Percentiles rank a stretch among this genome's conserved stretches.
These are phyloP conservation scores for Sibirionetta formosa DNA, from an alignment of 2,797 vertebrate species.

Conservation along the genomic window DNA sequence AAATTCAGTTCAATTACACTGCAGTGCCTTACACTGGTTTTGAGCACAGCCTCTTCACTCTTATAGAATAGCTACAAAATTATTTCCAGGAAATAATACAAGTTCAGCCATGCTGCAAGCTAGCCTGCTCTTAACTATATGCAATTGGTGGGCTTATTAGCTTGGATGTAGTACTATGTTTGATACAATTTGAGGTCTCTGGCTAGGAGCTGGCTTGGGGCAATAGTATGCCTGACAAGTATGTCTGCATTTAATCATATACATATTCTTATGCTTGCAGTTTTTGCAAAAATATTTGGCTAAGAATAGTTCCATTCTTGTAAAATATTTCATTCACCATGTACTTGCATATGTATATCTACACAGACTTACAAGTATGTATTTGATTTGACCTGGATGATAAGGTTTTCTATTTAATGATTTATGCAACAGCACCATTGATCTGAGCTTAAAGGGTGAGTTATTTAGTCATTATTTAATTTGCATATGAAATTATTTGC, in stretches of 20 bases:
- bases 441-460: neutral
- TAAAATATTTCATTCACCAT: neutral
- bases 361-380: neutral
- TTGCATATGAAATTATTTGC: neutral
- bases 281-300: neutral
- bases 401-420: neutral
- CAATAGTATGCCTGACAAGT: neutral
- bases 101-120: neutral
- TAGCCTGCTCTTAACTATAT: neutral
- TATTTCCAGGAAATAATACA: neutral
- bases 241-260: neutral
- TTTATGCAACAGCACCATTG: neutral
- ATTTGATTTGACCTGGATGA: neutral
- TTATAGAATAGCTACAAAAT: neutral
- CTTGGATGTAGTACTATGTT: neutral
- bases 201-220: neutral
- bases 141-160: neutral
- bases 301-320: neutral
- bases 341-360: fast-evolving
- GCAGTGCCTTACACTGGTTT: neutral
- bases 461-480: neutral
- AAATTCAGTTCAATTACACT: neutral
- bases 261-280: neutral
- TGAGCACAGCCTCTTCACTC: neutral
- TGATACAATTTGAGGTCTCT: neutral